Evolutionary conservation across 2,113 vertebrate species (phyloP).

Genomic region (Benitochromis conjunctus): DNA sequence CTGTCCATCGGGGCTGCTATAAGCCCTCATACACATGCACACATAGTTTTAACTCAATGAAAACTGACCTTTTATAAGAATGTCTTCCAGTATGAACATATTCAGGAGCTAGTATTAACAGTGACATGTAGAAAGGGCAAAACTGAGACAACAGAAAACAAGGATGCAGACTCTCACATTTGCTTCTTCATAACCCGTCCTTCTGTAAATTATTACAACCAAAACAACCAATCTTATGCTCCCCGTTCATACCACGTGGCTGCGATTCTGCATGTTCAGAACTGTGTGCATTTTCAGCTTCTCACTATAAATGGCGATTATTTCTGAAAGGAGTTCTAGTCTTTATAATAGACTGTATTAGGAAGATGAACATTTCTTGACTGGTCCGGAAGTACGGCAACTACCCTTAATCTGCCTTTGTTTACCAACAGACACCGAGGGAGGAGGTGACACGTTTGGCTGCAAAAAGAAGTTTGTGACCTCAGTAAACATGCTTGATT

Average conservation of each 20-base stretch:
- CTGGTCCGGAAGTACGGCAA: rapidly evolving
- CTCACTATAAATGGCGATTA: neutral
- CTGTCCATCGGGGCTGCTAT: neutral
- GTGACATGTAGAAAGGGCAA: neutral
- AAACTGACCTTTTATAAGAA: neutral
- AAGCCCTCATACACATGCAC: neutral
- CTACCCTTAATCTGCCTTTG: neutral
- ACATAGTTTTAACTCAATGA: neutral
- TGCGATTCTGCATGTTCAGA: neutral
- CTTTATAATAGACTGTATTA: neutral
- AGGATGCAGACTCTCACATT: neutral
- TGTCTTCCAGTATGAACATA: neutral
- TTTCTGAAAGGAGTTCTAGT: neutral
- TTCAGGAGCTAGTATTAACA: neutral
- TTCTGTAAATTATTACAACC: neutral
- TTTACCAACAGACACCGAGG: neutral
- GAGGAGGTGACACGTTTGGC: neutral
- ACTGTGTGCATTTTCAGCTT: neutral
- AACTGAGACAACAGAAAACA: neutral
- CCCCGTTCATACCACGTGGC: neutral
- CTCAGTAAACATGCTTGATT: neutral
- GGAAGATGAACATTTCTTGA: neutral
- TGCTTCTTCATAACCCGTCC: neutral
- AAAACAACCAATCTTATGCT: neutral
- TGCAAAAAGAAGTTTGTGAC: too few relatives aligned